Evolutionary conservation across 2,797 vertebrate genomes (phyloP).

Genomic region (Thalassophryne amazonica): DNA sequence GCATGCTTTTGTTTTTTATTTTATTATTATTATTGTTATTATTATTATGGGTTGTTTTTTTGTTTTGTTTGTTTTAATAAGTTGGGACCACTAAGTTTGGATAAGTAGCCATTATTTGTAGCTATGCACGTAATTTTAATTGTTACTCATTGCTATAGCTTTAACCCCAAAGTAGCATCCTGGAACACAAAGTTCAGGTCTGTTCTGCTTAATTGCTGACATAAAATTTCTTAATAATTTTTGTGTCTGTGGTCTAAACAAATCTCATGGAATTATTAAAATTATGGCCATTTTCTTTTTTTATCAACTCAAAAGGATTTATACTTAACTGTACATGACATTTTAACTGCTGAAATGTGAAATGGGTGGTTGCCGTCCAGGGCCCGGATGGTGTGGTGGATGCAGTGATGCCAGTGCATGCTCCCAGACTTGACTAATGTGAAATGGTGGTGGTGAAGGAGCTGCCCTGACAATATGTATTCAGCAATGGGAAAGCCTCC

Average conservation of each 20-base stretch:
- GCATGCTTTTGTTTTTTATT: no score
- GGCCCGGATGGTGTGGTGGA: no score
- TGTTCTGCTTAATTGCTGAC: not conserved
- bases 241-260: constrained; percentile 7
- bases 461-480: constrained; percentile 18
- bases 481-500: constrained; percentile 41
- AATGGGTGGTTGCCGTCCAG: no score
- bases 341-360: constrained; percentile 28
- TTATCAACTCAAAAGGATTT: constrained; percentile 22
- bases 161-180: constrained; percentile 1
- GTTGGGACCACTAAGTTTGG: constrained; percentile 5
- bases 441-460: constrained; percentile 21
- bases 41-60: no score
- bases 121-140: constrained; percentile 1
- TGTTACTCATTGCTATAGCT: not conserved
- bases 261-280: constrained; percentile 4
- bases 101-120: constrained; percentile 1
- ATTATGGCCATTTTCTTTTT: constrained; percentile 1
- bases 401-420: no score
- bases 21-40: no score
- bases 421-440: no score
- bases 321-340: constrained; percentile 31
- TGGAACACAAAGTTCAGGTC: not conserved
- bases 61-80: no score
- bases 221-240: not conserved